Evolutionary conservation across 2,888 invertebrate genomes (phyloP), one percentile per base, ranked within the genome.

Genomic region (Tiliacea citrago): DNA sequence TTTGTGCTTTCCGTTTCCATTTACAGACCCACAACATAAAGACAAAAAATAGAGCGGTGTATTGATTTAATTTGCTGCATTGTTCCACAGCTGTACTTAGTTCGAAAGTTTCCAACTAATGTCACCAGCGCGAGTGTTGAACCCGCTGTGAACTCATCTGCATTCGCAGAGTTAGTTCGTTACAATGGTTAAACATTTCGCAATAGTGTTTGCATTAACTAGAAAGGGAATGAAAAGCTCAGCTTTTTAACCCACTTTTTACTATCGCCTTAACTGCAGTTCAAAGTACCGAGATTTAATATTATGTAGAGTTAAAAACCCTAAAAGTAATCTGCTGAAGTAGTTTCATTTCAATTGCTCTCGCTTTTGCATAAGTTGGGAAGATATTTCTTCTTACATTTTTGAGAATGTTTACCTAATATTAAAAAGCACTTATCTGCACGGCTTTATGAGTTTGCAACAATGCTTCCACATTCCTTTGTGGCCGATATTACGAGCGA

Each of bases 401-500:
- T 77, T 73, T 58, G 49, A 51, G n/a, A 77, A 83, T 77, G 39
- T 80, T 83, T 83, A 66, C 58, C 65, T 68, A 45, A 78, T 83
- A 84, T 81, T 79, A 82, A 75, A 77, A 77, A 74, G 74, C 68
- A 84, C 70, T 77, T 86, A 74, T 77, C 75, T 68, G 62, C 55
- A 55, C 39, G 42, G 58, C 65, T 78, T 68, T 73, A 75, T 70
- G 69, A 77, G 77, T 78, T 68, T 58, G 77, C 73, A 75, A 85
- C 85, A 81, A 85, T 73, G 75, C 79, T 78, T 68, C 73, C 68
- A 84, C 77, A 75, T 76, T 80, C 63, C 69, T 82, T 77, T 82
- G 82, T 81, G 75, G 74, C 60, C 35, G 74, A 70, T 80, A 73
- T 89, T 84, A 86, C 85, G 85, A 68, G 81, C 47, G 73, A 72